Percentiles rank a stretch among this genome's conserved stretches.
phyloP scores from a whole-genome alignment of 2,113 vertebrate species.

The Bubalus kerabau region DNA sequence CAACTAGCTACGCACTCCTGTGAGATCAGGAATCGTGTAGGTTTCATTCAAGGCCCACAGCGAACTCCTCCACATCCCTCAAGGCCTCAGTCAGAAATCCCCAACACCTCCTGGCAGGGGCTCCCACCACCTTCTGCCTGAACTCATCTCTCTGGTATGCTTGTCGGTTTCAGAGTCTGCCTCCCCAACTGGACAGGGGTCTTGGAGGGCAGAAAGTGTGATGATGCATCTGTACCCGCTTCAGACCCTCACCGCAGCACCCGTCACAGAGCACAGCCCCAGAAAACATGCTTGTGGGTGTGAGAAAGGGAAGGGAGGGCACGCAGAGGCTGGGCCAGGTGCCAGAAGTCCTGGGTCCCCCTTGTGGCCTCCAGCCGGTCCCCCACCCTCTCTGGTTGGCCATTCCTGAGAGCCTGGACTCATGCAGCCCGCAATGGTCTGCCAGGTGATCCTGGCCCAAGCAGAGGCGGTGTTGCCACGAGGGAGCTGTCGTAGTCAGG shows the following conservation, averaged over 20 bases:
- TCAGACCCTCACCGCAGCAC: neutral
- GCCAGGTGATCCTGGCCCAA: neutral
- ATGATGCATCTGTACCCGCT: fast-evolving
- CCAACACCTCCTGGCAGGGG: neutral
- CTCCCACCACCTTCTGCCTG: neutral
- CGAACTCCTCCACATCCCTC: neutral
- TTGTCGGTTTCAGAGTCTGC: neutral
- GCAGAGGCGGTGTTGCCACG: fast-evolving
- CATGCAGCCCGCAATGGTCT: neutral
- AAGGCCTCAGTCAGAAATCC: neutral
- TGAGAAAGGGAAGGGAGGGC: neutral
- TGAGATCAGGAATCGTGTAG: neutral
- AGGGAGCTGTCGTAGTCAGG: neutral
- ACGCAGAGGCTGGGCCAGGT: neutral
- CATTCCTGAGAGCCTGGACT: neutral
- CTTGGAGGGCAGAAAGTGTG: neutral
- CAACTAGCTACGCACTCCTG: neutral
- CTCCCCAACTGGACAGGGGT: neutral
- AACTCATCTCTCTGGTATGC: too few species aligned
- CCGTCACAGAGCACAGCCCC: neutral
- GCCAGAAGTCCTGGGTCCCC: neutral
- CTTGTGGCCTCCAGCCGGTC: neutral
- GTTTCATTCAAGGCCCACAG: neutral
- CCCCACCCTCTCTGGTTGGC: neutral
- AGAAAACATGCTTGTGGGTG: fast-evolving